phyloP scores from a whole-genome alignment of 2,888 invertebrate genomes.

The Nyleta sp. region DNA sequence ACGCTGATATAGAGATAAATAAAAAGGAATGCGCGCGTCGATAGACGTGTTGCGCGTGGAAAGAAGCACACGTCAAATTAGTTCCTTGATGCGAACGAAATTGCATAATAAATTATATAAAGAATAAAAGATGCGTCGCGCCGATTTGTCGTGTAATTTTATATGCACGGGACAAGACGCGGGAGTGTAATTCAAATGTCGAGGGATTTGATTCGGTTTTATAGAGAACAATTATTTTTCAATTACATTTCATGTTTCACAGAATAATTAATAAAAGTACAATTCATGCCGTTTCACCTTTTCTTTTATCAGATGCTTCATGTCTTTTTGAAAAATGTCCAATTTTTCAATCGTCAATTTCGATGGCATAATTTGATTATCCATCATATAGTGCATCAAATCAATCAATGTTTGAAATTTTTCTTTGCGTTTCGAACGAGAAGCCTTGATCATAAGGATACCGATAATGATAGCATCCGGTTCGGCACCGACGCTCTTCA shows the following conservation, averaged over 20 bases:
- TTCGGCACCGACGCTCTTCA: slow-evolving; percentile 87
- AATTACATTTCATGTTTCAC: too few species aligned
- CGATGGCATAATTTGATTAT: slow-evolving; percentile 85
- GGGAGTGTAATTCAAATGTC: too few species aligned
- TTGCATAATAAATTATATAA: neutral
- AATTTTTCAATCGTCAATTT: slow-evolving; percentile 85
- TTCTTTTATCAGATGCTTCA: slow-evolving; percentile 62
- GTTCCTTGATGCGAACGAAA: neutral
- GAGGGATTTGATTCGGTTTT: too few species aligned
- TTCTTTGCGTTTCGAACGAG: slow-evolving; percentile 83
- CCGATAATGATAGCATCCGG: slow-evolving; percentile 90
- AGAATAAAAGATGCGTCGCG: too few species aligned
- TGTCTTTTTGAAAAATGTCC: slow-evolving; percentile 83
- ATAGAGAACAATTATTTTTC: too few species aligned
- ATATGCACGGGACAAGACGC: too few species aligned
- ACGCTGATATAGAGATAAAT: slow-evolving; percentile 7
- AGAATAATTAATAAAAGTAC: too few species aligned
- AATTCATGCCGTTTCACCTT: slow-evolving; percentile 67
- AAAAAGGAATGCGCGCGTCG: slow-evolving; percentile 20
- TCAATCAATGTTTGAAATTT: slow-evolving; percentile 88
- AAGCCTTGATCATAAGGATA: slow-evolving; percentile 87
- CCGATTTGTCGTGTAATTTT: neutral
- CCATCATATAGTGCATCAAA: slow-evolving; percentile 87
- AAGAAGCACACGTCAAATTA: slow-evolving; percentile 8
- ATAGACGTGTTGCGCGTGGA: neutral